A percentile compares a stretch with the other conserved stretches of the same genome.
Evolutionary conservation across 2,888 invertebrate species (phyloP).

Genomic region (Folsomia candida): DNA sequence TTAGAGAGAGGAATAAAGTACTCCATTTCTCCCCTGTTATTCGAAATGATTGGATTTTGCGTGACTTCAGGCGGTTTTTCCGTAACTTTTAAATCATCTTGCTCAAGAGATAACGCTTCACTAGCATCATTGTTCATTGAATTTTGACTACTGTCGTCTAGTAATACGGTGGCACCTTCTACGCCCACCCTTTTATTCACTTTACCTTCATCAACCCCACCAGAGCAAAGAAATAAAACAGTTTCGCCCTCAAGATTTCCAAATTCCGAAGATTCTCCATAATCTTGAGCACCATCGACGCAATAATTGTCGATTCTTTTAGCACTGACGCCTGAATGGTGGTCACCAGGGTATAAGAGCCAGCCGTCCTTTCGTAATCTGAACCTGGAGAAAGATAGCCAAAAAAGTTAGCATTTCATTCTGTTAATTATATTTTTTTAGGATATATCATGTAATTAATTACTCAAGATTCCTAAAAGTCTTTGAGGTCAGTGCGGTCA

Average conservation of each 20-base stretch:
- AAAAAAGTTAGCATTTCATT: not conserved
- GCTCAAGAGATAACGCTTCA: no score
- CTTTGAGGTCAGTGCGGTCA: conserved; percentile 26
- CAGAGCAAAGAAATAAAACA: conserved; percentile 36
- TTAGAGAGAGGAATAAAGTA: not conserved
- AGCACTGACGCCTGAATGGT: conserved; percentile 22
- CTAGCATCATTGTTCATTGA: no score
- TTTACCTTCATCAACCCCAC: conserved; percentile 35
- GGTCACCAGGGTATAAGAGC: conserved; percentile 29
- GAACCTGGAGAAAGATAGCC: conserved; percentile 25
- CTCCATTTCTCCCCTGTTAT: no score
- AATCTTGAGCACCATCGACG: conserved; percentile 35
- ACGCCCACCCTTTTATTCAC: conserved; percentile 13
- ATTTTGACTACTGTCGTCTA: no score
- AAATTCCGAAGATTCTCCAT: conserved; percentile 26
- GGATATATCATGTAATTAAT: not conserved
- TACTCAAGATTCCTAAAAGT: conserved; percentile 36
- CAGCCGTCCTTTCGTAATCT: conserved; percentile 35
- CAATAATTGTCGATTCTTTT: conserved; percentile 31
- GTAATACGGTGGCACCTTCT: no score
- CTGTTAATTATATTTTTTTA: not conserved
- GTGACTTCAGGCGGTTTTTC: no score
- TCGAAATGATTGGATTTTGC: no score
- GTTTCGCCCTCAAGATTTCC: conserved; percentile 25
- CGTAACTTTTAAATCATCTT: no score